Percentiles rank a stretch among this genome's conserved stretches.
Evolutionary conservation across 2,113 vertebrate species (phyloP).

Genomic region (Acrocephalus kingi): DNA sequence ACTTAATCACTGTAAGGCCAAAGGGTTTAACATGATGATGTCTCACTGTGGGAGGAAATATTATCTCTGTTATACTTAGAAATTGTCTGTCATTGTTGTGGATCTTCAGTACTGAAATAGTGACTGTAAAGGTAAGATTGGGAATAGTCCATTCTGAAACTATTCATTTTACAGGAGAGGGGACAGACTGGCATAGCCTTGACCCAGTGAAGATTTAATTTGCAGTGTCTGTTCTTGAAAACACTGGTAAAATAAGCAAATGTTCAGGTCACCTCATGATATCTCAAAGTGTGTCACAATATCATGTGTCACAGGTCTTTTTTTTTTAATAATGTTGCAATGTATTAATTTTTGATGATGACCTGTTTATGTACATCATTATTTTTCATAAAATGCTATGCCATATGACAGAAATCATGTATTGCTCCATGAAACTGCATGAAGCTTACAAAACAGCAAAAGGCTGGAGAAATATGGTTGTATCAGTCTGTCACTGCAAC

Average conservation of each 20-base stretch:
- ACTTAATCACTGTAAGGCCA: constrained; percentile 18
- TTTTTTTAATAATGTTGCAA: background rate
- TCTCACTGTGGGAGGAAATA: background rate
- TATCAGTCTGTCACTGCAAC: background rate
- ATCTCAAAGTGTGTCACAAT: background rate
- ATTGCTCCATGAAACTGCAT: background rate
- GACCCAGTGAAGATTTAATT: background rate
- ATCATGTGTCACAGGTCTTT: background rate
- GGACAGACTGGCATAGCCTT: background rate
- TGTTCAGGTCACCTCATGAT: background rate
- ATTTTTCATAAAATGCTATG: background rate
- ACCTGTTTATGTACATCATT: background rate
- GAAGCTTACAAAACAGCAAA: background rate
- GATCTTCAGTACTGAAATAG: background rate
- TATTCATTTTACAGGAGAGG: background rate
- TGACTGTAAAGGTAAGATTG: background rate
- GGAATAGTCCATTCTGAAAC: background rate
- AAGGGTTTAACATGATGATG: constrained; percentile 27
- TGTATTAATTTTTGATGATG: background rate
- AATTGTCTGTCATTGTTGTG: background rate
- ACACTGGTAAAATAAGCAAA: background rate
- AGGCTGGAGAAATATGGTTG: background rate
- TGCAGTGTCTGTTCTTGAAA: background rate
- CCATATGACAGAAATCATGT: background rate
- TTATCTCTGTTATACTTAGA: constrained; percentile 12